Base-by-base conservation (phyloP, 2,797 vertebrate genomes). In the Poecilia picta region DNA sequence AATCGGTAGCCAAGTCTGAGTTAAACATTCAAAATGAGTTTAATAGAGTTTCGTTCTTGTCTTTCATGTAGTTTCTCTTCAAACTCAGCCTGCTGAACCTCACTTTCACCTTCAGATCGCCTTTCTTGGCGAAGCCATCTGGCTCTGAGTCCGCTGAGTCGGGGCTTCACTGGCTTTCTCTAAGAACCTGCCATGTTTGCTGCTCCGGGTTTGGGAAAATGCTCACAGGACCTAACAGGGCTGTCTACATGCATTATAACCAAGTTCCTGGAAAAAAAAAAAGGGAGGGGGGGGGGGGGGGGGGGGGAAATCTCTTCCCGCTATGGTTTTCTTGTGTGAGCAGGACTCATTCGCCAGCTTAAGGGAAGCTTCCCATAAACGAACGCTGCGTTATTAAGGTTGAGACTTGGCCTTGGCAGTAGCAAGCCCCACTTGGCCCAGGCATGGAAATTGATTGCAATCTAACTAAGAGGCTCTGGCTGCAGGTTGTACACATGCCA, bases 371-470 rank as follows among this genome's bases (percentile, higher is more conserved):
- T 92, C 85, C 83, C 81, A 79, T 87, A 87, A 91, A 85, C 68
- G 79, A 88, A 72, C 20, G 1, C 75, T 80, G 75, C 85, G 90
- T 92, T 87, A 88, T 90, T 73, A 76, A 86, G 82, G 90, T 82
- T 83, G 82, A 78, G 83, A 78, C 81, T 85, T 75, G n/a, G 72
- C 79, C 75, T 83, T 84, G 85, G 87, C 86, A 75, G 62, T 36
- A 79, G 77, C 62, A 16, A 68, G 75, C 83, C 79, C 75, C 85
- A 77, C 85, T 92, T 91, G 89, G 89, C 90, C 85, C 57, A 3
- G 77, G 85, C 75, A 33, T 81, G 84, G 88, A 90, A 93, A 91
- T 89, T 91, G 92, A 93, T 92, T 90, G 89, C 85, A 89, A 94
- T 94, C 92, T 90, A 76, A 88, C 92, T 91, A 91, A 94, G 85